Base-by-base conservation (phyloP, 2,113 vertebrate species). In the Echinops telfairi region DNA sequence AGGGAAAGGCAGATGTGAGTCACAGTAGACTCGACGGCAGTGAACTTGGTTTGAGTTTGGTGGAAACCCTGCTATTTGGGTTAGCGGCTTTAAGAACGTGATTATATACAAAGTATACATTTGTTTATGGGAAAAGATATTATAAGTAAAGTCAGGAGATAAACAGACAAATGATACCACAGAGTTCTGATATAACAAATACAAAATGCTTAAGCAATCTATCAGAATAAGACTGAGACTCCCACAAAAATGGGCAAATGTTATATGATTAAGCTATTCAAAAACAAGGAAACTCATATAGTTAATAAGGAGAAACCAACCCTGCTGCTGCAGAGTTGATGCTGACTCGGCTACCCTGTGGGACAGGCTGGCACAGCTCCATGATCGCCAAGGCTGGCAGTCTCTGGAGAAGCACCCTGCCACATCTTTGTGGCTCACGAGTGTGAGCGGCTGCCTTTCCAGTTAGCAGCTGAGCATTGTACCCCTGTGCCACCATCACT, bases 81-180 rank as follows among this genome's bases (percentile, higher is more conserved):
- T 88, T 33, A 47, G 23, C 38, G 47, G 89, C 77, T 81, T 81
- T 70, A 95, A 95, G 16, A 94, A 91, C 9, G 77, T 80, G 29
- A 80, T 86, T 81, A 60, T 27, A 17, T 82, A 93, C 68, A 43
- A 88, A 83, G 81, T 87, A 70, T 62, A 0, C 73, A 0, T 0
- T 60, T 77, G 47, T 89, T 64, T 17, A 22, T 62, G 60, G 22
- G 14, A 62, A 62, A 62, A 62, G 60, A 76, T 1, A 58, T 0
- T 8, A 0, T 80, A 87, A 58, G 23, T 87, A 83, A 33, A 17
- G 3, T 88, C 31, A 62, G 83, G 83, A 90, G 62, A 64, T 64
- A 23, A 38, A 3, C 75, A 68, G 70, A 36, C 90, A 86, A 91
- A 90, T 80, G 25, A 17, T 38, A 68, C 0, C 57, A 38, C 68